Evolutionary conservation across 2,797 vertebrate species (phyloP), one percentile per base, ranked within the genome.

Genomic region (Chaunax sp.): DNA sequence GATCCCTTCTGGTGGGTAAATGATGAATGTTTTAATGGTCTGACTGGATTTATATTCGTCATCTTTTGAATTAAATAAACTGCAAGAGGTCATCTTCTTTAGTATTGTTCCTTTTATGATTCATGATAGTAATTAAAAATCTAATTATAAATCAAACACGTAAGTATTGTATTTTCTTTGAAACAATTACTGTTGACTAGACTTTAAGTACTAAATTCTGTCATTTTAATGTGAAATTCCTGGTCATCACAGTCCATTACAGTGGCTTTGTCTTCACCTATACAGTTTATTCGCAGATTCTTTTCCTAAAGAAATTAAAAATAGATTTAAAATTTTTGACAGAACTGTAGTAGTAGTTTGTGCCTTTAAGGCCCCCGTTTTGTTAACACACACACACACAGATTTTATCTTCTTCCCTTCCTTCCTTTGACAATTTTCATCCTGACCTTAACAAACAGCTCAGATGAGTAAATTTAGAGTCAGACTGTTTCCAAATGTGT

Each of bases 401-500:
- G 11, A 58, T 52, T 44, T 53, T 66, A 75, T 54, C 71, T 81
- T 70, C 38, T 45, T 59, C 35, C 14, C 72, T 64, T 46, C 74
- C 60, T 78, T 49, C 77, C 47, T 64, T 65, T 58, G 33, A 82
- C 74, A 76, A 76, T 75, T 82, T 84, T 85, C 72, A 80, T 75
- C 54, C 71, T 45, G 52, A 70, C 59, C 78, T 76, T 75, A 70
- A 81, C 60, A 68, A 57, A 79, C n/a, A 18, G 67, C 67, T 75
- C 61, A 69, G 58, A 77, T 46, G 72, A 68, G 41, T 84, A 86
- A 71, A 86, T 87, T 87, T 87, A 86, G 77, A 81, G 59, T 78
- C 69, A 77, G 77, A 72, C 80, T 77, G 73, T 84, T 84, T 89
- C 82, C 61, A 84, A 75, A 78, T 83, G 65, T 86, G 80, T 78